Evolutionary conservation across 2,888 invertebrate species (phyloP).

Genomic region (Tupiocoris notatus): DNA sequence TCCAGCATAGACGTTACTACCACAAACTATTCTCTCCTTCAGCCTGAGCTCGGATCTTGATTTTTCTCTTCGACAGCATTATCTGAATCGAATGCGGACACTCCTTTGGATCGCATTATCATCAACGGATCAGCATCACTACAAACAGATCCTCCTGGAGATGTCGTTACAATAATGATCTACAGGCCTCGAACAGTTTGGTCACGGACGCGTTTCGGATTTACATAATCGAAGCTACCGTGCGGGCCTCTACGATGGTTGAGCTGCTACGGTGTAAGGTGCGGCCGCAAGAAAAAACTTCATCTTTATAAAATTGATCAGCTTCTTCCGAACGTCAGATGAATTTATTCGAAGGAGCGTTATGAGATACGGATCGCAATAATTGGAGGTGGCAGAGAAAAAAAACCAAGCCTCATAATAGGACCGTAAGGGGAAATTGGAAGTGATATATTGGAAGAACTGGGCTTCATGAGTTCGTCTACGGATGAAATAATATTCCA

Average conservation of each 20-base stretch:
- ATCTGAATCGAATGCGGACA: background rate
- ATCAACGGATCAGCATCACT: background rate
- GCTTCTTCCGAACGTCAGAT: background rate
- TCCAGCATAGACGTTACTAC: no score
- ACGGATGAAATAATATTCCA: no score
- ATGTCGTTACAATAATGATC: background rate
- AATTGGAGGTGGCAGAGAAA: constrained; percentile 1
- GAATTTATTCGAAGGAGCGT: background rate
- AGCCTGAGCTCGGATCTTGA: no score
- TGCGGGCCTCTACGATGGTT: background rate
- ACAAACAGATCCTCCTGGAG: background rate
- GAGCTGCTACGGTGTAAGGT: background rate
- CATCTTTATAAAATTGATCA: background rate
- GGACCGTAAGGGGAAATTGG: background rate
- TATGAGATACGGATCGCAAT: constrained; percentile 3
- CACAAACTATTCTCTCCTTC: no score
- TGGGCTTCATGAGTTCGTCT: no score
- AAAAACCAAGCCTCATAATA: background rate
- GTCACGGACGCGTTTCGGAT: background rate
- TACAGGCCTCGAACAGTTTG: background rate
- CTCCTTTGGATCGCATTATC: background rate
- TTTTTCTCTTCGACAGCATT: no score
- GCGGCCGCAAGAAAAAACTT: background rate
- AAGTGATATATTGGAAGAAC: background rate
- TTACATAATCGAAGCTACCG: background rate